Base-by-base conservation (phyloP, 2,113 vertebrate species). In the Plestiodon gilberti region DNA sequence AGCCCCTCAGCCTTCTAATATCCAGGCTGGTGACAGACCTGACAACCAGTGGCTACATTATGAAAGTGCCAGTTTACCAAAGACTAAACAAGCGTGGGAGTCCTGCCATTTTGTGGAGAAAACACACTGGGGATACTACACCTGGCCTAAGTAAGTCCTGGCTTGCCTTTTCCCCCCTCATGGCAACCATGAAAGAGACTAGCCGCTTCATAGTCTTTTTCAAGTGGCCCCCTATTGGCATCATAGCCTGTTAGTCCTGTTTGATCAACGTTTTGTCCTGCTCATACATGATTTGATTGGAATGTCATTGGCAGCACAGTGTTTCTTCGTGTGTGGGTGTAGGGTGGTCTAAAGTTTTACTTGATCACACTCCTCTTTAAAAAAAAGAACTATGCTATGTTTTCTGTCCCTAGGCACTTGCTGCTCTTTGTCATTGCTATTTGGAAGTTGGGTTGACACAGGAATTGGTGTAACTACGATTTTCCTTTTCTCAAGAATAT, bases 31-130 rank as follows among this genome's bases (percentile, higher is more conserved):
- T 35, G 98, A 99, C 94, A 97, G 98, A 80, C 89, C 93, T 11
- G 98, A 99, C 94, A 99, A 99, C 95, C 96, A 96, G 84, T 99
- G 99, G 99, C 96, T 99, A 67, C 98, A 98, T 96, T 99, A 99
- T 67, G 92, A 98, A 92, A 98, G 97, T 91, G 97, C 84, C 94
- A 97, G 83, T 81, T 92, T 99, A 89, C 99, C 98, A 83, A 97
- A 95, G 94, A 97, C 96, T 11, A 97, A 98, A 89, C 91, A 97
- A 90, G 97, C 97, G 59, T 99, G 99, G 99, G 97, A 99, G 43
- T 90, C 94, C 0, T 97, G 97, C 90, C 96, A 92, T 78, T 99
- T 99, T 93, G 98, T 99, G 94, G 98, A 99, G 88, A 99, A 99
- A 93, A 99, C 99, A 1, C 98, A 99, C 90, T 99, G 99, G 99